Percentiles rank a stretch among this genome's conserved stretches.
These are phyloP conservation scores for Scaptomyza montana DNA, from an alignment of 1,140 invertebrate genomes.

Conservation along the genomic window DNA sequence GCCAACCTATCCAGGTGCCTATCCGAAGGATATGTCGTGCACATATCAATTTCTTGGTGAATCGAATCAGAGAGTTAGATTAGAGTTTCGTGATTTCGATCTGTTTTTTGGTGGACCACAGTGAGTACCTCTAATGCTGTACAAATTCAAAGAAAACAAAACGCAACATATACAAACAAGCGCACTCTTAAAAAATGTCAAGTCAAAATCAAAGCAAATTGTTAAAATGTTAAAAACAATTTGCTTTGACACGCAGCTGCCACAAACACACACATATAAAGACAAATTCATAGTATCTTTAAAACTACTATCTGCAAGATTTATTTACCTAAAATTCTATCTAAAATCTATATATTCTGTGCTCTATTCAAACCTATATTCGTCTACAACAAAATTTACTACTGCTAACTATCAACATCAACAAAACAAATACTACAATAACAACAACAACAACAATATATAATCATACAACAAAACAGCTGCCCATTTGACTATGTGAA, in stretches of 20 bases:
- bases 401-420: conserved; percentile 39
- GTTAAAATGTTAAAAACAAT: neutral
- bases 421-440: conserved; percentile 20
- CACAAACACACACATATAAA: conserved; percentile 27
- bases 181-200: conserved; percentile 12
- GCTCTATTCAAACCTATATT: conserved; percentile 48
- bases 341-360: conserved; percentile 35
- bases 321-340: conserved; percentile 40
- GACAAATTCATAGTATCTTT: conserved; percentile 17
- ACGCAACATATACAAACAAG: conserved; percentile 5
- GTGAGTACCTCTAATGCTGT: conserved; percentile 88
- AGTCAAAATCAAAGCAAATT: conserved; percentile 76
- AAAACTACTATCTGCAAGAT: conserved; percentile 34
- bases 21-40: conserved; percentile 97
- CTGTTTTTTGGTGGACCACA: conserved; percentile 99
- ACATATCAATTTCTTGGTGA: conserved; percentile 97
- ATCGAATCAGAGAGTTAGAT: conserved; percentile 94
- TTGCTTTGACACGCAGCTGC: conserved; percentile 69
- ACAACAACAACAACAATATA: conserved; percentile 38
- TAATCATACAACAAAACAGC: conserved; percentile 85
- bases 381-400: conserved; percentile 54
- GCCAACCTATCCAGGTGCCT: conserved; percentile 99
- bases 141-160: conserved; percentile 42
- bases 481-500: conserved; percentile 99
- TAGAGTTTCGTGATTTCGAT: conserved; percentile 99